These are phyloP conservation scores for Napeogenes inachia DNA, from an alignment of 2,888 invertebrate genomes.

Conservation along the genomic window DNA sequence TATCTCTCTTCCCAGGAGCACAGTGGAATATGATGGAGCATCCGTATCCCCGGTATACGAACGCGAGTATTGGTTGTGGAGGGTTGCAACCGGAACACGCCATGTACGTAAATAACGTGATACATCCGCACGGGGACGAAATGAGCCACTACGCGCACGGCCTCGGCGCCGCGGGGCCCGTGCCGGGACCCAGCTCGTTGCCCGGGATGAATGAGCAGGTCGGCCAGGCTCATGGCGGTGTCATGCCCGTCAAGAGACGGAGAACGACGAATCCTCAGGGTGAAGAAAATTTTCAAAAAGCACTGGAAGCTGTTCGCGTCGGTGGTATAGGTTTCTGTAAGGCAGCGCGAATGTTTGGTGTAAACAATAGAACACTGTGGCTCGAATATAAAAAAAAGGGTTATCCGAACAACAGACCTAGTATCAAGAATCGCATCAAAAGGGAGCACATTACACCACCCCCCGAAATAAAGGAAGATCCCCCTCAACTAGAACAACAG, in stretches of 20 bases:
- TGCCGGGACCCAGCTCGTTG: slow-evolving; percentile 54
- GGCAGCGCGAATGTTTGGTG: slow-evolving; percentile 89
- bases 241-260: slow-evolving; percentile 79
- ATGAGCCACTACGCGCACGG: slow-evolving; percentile 62
- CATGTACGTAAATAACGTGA: slow-evolving; percentile 76
- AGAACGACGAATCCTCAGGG: slow-evolving; percentile 87
- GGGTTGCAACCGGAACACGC: slow-evolving; percentile 76
- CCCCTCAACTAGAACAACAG: slow-evolving; percentile 52
- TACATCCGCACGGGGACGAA: slow-evolving; percentile 62
- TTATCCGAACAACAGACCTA: slow-evolving; percentile 87
- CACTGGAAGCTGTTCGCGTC: slow-evolving; percentile 87
- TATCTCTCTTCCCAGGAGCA: slow-evolving; percentile 82
- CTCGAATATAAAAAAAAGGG: slow-evolving; percentile 90
- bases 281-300: slow-evolving; percentile 88
- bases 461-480: slow-evolving; percentile 70
- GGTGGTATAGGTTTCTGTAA: slow-evolving; percentile 92
- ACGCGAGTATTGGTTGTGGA: slow-evolving; percentile 79
- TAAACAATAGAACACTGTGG: slow-evolving; percentile 91
- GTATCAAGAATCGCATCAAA: slow-evolving; percentile 86
- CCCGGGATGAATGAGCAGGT: slow-evolving; percentile 38
- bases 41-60: slow-evolving; percentile 85
- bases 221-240: background rate
- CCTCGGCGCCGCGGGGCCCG: slow-evolving; percentile 59
- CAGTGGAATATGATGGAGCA: slow-evolving; percentile 92
- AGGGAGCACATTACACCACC: slow-evolving; percentile 82